Percentiles rank a stretch among this genome's conserved stretches.
Evolutionary conservation across 2,113 vertebrate genomes (phyloP).

Genomic region (Oncorhynchus kisutch): DNA sequence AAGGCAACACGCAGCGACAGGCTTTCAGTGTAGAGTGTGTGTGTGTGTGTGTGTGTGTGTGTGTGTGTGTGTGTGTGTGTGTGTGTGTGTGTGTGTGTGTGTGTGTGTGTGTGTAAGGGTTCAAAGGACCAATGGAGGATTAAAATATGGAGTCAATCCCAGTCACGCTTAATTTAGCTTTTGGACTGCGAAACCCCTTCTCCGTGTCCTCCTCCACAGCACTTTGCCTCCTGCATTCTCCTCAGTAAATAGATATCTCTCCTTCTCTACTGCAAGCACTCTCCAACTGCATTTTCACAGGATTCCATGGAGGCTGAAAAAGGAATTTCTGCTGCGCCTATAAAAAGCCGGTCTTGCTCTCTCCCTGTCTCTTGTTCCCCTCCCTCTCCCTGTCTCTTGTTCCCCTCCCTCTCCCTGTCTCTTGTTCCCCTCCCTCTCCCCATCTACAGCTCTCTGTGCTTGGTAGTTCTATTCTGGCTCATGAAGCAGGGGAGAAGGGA

Average conservation of each 20-base stretch:
- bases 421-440: constrained; percentile 9
- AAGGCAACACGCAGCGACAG: constrained; percentile 23
- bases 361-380: not conserved
- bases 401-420: not conserved
- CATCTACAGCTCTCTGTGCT: constrained; percentile 32
- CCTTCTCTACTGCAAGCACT: not conserved
- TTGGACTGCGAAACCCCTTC: not conserved
- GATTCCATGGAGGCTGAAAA: not conserved
- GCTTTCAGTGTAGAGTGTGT: constrained; percentile 36
- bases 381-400: not conserved
- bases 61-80: not conserved
- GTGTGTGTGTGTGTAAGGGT: not conserved
- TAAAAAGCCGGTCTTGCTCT: not conserved
- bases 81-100: not conserved
- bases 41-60: not conserved
- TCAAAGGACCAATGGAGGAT: constrained; percentile 15
- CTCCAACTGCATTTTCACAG: not conserved
- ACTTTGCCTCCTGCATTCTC: not conserved
- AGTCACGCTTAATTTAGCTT: constrained; percentile 28
- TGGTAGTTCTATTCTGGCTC: constrained; percentile 28
- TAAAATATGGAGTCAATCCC: constrained; percentile 19
- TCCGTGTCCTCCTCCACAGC: not conserved
- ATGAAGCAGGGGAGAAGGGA: constrained; percentile 5
- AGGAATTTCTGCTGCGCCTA: not conserved
- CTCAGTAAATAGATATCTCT: not conserved